Evolutionary conservation across 1,140 invertebrate species (phyloP), one percentile per base, ranked within the genome.

Genomic region (Zaprionus vittiger): DNA sequence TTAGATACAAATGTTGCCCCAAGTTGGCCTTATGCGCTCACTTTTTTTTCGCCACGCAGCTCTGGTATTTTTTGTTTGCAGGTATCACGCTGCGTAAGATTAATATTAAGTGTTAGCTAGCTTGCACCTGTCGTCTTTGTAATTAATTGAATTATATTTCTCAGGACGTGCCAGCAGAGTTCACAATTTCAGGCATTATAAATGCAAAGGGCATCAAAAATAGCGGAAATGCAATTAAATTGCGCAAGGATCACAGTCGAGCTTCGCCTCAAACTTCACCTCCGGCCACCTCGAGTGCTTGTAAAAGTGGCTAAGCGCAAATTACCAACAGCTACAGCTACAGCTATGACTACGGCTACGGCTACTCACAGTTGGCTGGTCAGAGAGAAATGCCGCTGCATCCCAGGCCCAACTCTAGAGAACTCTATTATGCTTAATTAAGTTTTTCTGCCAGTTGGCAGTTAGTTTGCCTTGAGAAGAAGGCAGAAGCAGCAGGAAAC

Each of bases 71-170:
- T 54, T 57, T 69, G 56, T 56, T 61, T 20, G 11, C 2, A 34
- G 24, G 38, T 70, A 41, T 68, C 44, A 73, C 85, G 49, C 38
- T 67, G 85, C 81, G 85, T 80, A 85, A 90, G 85, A 90, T 89
- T 90, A 85, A 89, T 89, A 89, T 77, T 85, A 80, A 80, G 76
- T 77, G 77, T 67, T 70, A 70, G 82, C 81, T 72, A 44, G 69
- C 81, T 73, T 70, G 71, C 85, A 89, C 85, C 85, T 89, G 85
- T 89, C 81, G 69, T 78, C 81, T 85, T 89, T 80, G 85, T 80
- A 89, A 89, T 89, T 89, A 90, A 89, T 90, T 90, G 81, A 89
- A 90, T 89, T 89, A 90, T 89, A 79, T 90, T 89, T 85, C 81
- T 74, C 81, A 84, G 78, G 72, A 89, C 78, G 84, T 83, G 84